Conservation (phyloP, 2,888 invertebrate genomes). For the Xestia ashworthii region DNA sequence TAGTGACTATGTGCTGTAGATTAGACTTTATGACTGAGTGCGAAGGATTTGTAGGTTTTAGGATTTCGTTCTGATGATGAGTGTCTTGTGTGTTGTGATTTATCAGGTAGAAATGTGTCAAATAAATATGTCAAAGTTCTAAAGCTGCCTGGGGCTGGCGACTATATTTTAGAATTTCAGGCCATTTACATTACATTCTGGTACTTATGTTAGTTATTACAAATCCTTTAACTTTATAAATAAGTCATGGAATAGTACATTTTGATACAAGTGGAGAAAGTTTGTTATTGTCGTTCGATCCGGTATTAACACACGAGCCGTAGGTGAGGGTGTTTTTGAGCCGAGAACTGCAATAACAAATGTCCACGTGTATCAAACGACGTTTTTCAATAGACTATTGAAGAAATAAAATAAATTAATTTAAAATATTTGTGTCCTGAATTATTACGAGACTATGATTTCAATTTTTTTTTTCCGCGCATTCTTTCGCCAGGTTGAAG, state of each 20-base stretch:
- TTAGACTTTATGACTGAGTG: constrained; percentile 44
- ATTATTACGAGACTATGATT: too few species aligned
- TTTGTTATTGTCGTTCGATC: too few species aligned
- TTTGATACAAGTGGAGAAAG: too few species aligned
- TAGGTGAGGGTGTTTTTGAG: too few species aligned
- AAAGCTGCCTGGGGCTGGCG: not conserved
- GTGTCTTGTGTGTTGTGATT: constrained; percentile 7
- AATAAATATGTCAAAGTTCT: not conserved
- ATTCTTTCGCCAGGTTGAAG: too few species aligned
- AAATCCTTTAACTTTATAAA: not conserved
- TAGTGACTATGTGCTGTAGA: constrained; percentile 50
- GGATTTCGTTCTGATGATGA: constrained; percentile 10
- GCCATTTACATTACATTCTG: not conserved
- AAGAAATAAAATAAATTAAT: too few species aligned
- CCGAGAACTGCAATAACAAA: too few species aligned
- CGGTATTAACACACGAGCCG: too few species aligned
- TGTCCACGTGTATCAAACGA: too few species aligned
- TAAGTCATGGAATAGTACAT: not conserved
- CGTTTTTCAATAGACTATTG: too few species aligned
- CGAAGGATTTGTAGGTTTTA: constrained; percentile 32
- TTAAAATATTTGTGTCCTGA: too few species aligned
- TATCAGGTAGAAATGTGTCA: not conserved
- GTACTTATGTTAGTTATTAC: not conserved
- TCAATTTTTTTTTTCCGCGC: too few species aligned
- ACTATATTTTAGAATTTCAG: not conserved